Base-by-base conservation (phyloP, 2,888 invertebrate genomes). In the Phaonia tiefii region DNA sequence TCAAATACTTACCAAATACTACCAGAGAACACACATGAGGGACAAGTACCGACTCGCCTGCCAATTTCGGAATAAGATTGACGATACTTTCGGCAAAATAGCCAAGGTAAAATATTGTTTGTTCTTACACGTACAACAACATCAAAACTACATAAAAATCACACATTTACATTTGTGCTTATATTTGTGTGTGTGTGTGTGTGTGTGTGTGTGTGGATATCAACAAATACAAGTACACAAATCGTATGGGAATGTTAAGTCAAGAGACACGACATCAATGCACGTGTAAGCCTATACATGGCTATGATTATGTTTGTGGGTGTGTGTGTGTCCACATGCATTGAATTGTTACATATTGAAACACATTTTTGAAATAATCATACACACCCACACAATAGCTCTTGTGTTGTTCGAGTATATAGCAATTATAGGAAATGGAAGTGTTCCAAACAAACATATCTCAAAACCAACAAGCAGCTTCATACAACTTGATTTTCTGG, bases 1-100 rank as follows among this genome's bases (percentile, higher is more conserved):
- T n/a, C n/a, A 49, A 25, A 13, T 51, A 22, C 49, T 26, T 44
- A 56, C 39, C 15, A 11, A 70, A 37, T 25, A 56, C 65, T n/a
- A n/a, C n/a, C 31, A 42, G 13, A 13, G 44, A 31, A 46, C 37
- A 22, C 37, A 22, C 20, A 70, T 44, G 15, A 42, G 58, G 13
- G 15, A 17, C 42, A 54, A 73, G 37, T 37, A 51, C 26, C 31
- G 31, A 31, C 31, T 31, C 31, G 31, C 31, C 25, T 22, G 5
- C 31, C 49, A 65, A 49, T 73, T 44, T 42, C 15, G 42, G 70
- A 44, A 10, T 49, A 31, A 60, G 49, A 77, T 71, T 72, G 77
- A 77, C 60, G 72, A 67, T 60, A 60, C 31, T 60, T 39, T 49
- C 66, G 54, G 25, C 54, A 54, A 4, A 54, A 54, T 8, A 54